These are phyloP conservation scores for Microcebus tavaratra DNA, from an alignment of 2,113 vertebrate genomes.

Conservation along the genomic window DNA sequence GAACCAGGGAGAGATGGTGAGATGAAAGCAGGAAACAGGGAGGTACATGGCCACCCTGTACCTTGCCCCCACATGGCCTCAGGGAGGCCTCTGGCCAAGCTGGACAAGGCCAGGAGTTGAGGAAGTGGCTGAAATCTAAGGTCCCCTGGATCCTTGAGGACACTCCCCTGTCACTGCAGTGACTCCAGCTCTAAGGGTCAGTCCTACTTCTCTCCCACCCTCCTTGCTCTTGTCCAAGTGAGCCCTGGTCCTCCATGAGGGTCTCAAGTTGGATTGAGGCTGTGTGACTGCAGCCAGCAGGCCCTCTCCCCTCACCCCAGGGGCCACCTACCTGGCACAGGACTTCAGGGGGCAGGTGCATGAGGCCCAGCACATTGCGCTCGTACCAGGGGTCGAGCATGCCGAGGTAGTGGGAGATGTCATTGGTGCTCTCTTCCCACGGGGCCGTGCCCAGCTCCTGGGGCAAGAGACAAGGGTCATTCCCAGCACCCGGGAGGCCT, in stretches of 20 bases:
- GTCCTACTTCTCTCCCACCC: background rate
- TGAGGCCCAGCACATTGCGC: conserved; percentile 93
- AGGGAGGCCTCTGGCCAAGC: background rate
- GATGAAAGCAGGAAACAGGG: background rate
- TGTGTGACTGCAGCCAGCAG: accelerated
- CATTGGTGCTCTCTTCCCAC: conserved; percentile 90
- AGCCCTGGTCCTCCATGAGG: background rate
- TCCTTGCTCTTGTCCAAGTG: background rate
- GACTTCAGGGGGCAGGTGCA: conserved; percentile 90
- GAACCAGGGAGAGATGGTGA: background rate
- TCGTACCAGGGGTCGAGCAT: conserved; percentile 98
- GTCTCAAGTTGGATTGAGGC: background rate
- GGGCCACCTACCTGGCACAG: conserved; percentile 91
- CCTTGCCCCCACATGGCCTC: background rate
- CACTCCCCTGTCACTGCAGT: background rate
- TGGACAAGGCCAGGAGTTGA: background rate
- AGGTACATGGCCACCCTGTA: accelerated
- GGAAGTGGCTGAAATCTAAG: background rate
- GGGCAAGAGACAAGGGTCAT: conserved; percentile 33
- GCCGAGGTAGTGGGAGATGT: conserved; percentile 95
- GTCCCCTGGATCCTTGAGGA: background rate
- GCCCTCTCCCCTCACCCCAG: accelerated
- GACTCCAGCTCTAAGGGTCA: background rate
- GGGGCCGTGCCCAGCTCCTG: conserved; percentile 64
- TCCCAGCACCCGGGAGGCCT: background rate